Conservation (phyloP, 2,113 vertebrate genomes). For the Scytalopus superciliaris region DNA sequence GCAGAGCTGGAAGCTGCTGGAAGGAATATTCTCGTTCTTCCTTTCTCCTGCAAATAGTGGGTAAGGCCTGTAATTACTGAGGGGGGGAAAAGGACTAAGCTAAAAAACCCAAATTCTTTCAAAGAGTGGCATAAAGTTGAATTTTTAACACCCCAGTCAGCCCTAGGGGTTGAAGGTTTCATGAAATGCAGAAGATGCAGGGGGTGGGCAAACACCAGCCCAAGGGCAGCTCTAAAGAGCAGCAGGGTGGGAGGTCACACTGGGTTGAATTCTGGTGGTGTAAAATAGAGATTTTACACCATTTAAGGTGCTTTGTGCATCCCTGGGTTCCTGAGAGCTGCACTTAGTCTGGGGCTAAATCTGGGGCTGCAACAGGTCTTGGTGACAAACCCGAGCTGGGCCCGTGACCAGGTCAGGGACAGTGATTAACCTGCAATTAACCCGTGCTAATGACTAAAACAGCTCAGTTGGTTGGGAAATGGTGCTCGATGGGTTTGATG, state of each 20-base stretch:
- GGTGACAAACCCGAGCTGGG: neutral
- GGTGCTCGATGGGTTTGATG: neutral
- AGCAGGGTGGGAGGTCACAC: neutral
- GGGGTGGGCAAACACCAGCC: neutral
- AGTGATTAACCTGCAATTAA: too few relatives aligned
- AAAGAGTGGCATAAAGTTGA: neutral
- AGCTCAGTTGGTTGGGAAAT: neutral
- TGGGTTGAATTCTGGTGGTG: neutral
- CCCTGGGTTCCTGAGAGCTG: neutral
- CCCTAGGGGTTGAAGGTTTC: neutral
- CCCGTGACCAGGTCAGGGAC: neutral
- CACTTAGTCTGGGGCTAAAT: neutral
- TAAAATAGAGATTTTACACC: neutral
- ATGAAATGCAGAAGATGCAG: neutral
- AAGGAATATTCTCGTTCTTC: neutral
- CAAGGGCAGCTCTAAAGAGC: neutral
- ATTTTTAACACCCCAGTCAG: neutral
- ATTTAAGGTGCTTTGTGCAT: neutral
- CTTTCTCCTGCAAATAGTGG: neutral
- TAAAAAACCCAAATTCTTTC: neutral
- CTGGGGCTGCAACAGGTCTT: neutral
- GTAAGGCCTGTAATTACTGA: neutral
- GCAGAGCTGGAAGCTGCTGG: neutral
- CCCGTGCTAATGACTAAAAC: neutral
- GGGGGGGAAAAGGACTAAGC: fast-evolving